Evolutionary conservation across 1,140 invertebrate genomes (phyloP), one percentile per base, ranked within the genome.

Genomic region (Hyles vespertilio): DNA sequence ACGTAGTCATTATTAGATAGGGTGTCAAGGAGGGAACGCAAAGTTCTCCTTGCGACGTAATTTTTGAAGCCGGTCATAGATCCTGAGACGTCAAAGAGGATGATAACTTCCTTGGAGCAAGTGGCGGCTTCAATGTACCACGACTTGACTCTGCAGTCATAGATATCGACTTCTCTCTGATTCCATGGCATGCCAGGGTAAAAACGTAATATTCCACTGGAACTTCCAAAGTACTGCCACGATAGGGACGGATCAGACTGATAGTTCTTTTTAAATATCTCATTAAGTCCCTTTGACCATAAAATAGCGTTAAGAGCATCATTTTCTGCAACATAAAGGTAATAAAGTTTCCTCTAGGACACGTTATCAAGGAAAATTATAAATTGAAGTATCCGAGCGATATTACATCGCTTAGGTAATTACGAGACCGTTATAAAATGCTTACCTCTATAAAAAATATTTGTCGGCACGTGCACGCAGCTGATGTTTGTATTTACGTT

Each of bases 111-210:
- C 88, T 99, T 99, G 7, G 98, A 97, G 69, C 97, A 98, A 0
- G 98, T 98, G 0, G 98, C 96, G 2, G 98, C 98, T 88, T 98
- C 95, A 62, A 99, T 98, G 82, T 98, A 99, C 97, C 97, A 98
- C 32, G 95, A 95, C 50, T 95, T 90, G 11, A 95, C 93, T 7
- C 97, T 92, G 71, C 96, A 97, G 76, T 98, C 97, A 75, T 96
- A 98, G 0, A 87, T 77, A 8, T 91, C 90, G 0, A 83, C 62
- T 53, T 84, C 67, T 46, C 78, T 73, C 47, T 63, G 71, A 46
- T 84, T 74, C 93, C 93, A 91, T 45, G 90, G 91, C 90, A 93
- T 92, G 47, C 93, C 94, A 48, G 98, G 98, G 90, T 95, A 99
- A 62, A 96, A 94, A 9, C 98, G 89, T 63, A 99, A 90, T 69